Evolutionary conservation across 2,797 vertebrate genomes (phyloP), one percentile per base, ranked within the genome.

Genomic region (Furcifer pardalis): DNA sequence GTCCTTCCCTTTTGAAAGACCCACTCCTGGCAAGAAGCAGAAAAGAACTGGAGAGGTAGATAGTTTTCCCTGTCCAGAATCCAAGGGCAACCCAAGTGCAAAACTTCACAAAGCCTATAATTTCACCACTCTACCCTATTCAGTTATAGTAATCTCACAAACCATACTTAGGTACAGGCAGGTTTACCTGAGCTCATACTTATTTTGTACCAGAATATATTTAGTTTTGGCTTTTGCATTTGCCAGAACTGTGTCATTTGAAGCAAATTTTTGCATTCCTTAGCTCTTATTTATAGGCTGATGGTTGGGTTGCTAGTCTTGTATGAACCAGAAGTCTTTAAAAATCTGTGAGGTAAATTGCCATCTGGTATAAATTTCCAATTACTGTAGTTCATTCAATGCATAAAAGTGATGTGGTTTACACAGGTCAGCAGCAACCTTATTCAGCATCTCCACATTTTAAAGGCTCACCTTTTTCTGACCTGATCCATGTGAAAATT

Each of bases 221-320:
- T n/a, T 30, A 5, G 17, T 77, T 2, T 86, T 69, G 66, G 30
- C 77, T 1, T 1, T 75, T 32, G 42, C 0, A 8, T 63, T 7
- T 69, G 88, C 63, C 32, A 82, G 68, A 79, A 79, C 86, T 9
- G 69, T 1, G 27, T 82, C 82, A 85, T 86, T 68, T 72, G 44
- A 79, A 85, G 10, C 77, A 35, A 84, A 7, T 62, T 62, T 62
- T 62, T 62, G 75, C 44, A 1, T 68, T n/a, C 81, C 88, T 72
- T 85, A 0, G 32, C 4, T 77, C 15, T 77, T 37, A 77, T 66
- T 76, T 77, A 68, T 69, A 77, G 37, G 32, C 30, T 65, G 19
- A 19, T 69, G 65, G 71, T 46, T 46, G 21, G 52, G 71, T 77
- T 84, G 63, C 72, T 73, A 79, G 73, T 42, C 40, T 84, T 63